These are phyloP conservation scores for Drosophila imparisetae DNA, from an alignment of 2,888 invertebrate species.

Conservation along the genomic window DNA sequence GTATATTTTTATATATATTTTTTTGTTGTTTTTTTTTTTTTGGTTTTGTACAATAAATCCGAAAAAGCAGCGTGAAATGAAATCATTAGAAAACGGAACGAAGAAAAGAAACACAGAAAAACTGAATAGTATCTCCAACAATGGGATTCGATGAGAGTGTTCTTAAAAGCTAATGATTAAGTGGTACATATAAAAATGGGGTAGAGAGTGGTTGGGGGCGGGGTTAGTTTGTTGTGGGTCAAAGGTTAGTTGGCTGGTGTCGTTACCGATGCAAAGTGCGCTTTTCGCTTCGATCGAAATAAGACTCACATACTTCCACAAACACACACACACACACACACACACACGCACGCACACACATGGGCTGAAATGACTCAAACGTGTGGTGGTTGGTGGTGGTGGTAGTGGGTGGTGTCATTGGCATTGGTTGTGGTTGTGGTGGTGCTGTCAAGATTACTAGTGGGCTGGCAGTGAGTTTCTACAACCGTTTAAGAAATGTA, in stretches of 20 bases:
- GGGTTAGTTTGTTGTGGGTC: background rate
- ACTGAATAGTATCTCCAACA: constrained; percentile 74
- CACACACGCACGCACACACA: constrained; percentile 17
- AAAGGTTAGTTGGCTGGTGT: constrained; percentile 15
- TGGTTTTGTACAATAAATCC: constrained; percentile 81
- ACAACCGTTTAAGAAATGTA: constrained; percentile 44
- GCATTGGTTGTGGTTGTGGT: constrained; percentile 14
- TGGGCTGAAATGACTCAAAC: constrained; percentile 19
- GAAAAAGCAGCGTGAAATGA: constrained; percentile 85
- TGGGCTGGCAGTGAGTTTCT: constrained; percentile 40
- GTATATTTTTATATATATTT: constrained; percentile 1
- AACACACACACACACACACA: constrained; percentile 11
- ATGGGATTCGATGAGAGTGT: constrained; percentile 63
- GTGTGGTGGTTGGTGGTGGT: constrained; percentile 34
- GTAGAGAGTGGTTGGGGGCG: background rate
- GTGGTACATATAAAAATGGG: constrained; percentile 11
- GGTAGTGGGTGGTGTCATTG: constrained; percentile 5
- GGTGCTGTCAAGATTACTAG: constrained; percentile 32
- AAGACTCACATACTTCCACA: constrained; percentile 1
- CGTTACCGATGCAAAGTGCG: constrained; percentile 37
- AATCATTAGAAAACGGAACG: constrained; percentile 80
- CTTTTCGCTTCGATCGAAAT: constrained; percentile 12
- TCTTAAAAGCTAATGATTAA: constrained; percentile 64
- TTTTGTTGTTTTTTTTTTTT: constrained; percentile 15
- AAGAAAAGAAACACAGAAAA: constrained; percentile 81